These are phyloP conservation scores for Odontomachus brunneus DNA, from an alignment of 1,140 invertebrate genomes.

Conservation along the genomic window DNA sequence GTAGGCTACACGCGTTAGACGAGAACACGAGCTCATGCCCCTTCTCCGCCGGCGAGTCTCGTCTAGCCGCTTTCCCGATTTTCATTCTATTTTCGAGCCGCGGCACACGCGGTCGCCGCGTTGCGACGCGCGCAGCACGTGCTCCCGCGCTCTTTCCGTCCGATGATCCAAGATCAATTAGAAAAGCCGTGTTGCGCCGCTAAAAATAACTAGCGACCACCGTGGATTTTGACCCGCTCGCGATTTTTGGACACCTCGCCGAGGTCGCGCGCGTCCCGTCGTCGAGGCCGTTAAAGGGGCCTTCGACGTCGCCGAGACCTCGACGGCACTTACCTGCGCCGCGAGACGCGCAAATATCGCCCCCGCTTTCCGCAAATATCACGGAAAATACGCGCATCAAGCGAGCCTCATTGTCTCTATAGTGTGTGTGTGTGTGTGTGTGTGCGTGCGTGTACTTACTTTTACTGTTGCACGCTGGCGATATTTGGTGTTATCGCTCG, in stretches of 20 bases:
- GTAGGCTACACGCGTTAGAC: too few relatives aligned
- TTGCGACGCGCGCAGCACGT: constrained; percentile 9
- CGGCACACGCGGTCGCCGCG: constrained; percentile 1
- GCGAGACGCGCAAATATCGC: neutral
- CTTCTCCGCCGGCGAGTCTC: neutral
- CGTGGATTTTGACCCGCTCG: neutral
- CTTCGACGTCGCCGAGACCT: neutral
- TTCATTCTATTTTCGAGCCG: constrained; percentile 55
- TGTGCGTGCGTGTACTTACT: too few relatives aligned
- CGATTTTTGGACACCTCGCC: neutral
- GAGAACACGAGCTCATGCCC: too few relatives aligned
- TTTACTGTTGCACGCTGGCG: neutral
- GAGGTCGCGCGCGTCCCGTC: neutral
- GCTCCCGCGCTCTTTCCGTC: neutral
- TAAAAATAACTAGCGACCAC: constrained; percentile 40
- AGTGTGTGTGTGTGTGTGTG: too few relatives aligned
- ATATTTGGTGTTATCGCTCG: constrained; percentile 5
- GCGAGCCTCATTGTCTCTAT: too few relatives aligned
- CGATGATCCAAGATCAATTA: constrained; percentile 62
- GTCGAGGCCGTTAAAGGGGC: neutral
- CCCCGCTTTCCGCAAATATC: neutral
- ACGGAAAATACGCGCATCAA: too few relatives aligned
- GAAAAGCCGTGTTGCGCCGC: constrained; percentile 12
- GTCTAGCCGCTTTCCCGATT: neutral
- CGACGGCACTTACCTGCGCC: neutral